These are phyloP conservation scores for Macrobrachium nipponense DNA, from an alignment of 1,140 invertebrate species.

Conservation along the genomic window DNA sequence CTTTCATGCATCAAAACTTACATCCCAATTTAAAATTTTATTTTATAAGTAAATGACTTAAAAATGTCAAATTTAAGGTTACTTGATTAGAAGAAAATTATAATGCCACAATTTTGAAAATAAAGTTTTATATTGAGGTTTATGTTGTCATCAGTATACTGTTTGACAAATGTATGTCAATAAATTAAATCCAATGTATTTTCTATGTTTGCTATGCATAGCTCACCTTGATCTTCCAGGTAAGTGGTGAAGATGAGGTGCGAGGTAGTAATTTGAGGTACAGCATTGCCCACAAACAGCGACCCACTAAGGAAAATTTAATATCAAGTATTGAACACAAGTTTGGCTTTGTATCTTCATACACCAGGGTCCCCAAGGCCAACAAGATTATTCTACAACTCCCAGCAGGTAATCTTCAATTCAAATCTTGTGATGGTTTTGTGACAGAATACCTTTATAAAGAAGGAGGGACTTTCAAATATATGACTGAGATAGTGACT, in stretches of 20 bases:
- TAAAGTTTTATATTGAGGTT: too few species aligned
- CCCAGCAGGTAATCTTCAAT: not conserved
- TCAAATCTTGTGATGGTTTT: not conserved
- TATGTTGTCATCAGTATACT: too few species aligned
- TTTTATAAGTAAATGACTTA: too few species aligned
- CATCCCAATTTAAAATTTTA: too few species aligned
- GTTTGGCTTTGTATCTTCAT: slow-evolving; percentile 49
- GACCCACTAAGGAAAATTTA: slow-evolving; percentile 1
- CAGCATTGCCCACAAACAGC: slow-evolving; percentile 24
- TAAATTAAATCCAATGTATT: too few species aligned
- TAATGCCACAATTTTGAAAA: too few species aligned
- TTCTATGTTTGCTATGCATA: not conserved
- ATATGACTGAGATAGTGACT: not conserved
- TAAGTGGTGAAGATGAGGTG: slow-evolving; percentile 29
- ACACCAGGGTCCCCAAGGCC: slow-evolving; percentile 28
- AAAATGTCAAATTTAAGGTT: too few species aligned
- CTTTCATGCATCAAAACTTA: too few species aligned
- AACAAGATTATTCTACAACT: slow-evolving; percentile 31
- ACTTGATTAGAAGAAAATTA: too few species aligned
- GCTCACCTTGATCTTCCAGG: not conserved
- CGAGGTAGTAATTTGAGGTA: slow-evolving; percentile 27
- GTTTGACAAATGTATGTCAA: too few species aligned
- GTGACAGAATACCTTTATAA: not conserved
- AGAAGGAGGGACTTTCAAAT: not conserved
- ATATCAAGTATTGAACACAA: not conserved